phyloP scores from a whole-genome alignment of 2,113 vertebrate genomes.

The cattle (Bos taurus) region DNA sequence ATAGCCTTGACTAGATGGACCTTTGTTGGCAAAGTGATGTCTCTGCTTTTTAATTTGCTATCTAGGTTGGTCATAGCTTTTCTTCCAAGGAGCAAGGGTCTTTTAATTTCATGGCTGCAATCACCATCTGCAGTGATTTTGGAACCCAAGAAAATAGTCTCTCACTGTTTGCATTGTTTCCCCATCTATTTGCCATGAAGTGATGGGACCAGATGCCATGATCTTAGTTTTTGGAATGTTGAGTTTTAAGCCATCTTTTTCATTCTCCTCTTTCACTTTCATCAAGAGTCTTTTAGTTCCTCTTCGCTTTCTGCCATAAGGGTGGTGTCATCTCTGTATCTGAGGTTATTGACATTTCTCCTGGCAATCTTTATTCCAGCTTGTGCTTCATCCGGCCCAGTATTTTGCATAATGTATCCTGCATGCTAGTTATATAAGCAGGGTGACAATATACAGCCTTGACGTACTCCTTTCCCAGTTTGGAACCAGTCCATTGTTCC shows the following conservation, averaged over 20 bases:
- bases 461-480: neutral
- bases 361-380: neutral
- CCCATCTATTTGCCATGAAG: neutral
- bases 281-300: neutral
- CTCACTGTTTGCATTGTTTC: neutral
- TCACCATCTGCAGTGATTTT: no score
- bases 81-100: neutral
- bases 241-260: neutral
- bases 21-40: neutral
- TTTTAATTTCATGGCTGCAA: no score
- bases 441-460: neutral
- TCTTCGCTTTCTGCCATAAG: neutral
- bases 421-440: neutral
- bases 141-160: no score
- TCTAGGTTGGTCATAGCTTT: neutral
- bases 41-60: neutral
- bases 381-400: neutral
- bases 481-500: neutral
- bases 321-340: neutral
- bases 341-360: neutral
- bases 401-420: neutral
- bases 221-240: neutral
- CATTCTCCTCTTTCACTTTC: neutral
- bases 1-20: neutral
- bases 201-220: neutral